Base-by-base conservation (phyloP, 2,113 vertebrate species). In the Callaeas wilsoni region DNA sequence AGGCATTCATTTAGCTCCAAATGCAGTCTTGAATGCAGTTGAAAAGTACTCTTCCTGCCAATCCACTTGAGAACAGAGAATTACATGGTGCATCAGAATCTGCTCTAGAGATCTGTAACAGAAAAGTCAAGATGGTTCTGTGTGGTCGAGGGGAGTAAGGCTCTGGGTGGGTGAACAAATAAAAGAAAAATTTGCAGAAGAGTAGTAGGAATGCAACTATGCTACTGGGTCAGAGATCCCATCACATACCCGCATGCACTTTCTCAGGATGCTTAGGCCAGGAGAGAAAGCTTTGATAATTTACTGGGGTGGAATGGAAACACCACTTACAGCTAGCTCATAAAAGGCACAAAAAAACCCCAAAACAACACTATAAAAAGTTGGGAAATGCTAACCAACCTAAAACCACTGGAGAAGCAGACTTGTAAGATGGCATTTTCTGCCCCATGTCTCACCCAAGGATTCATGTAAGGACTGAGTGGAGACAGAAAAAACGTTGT, bases 131-230 rank as follows among this genome's bases (percentile, higher is more conserved):
- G 50, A 60, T 22, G 15, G 13, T 19, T 29, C n/a, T 57, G 6
- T 2, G 1, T 65, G 17, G 30, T 50, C 18, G 15, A 69, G 10
- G 1, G 0, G 1, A 3, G 1, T 5, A 50, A 75, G 68, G 18
- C 13, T 44, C 41, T 59, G 37, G 4, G 16, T 77, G 14, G 12
- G 13, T 4, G 4, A 62, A 65, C 2, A 41, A 60, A 39, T 37
- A 37, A 44, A 83, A 55, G 5, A 5, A 87, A 35, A 84, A 87
- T 52, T 0, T 41, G 9, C 55, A 78, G 9, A 89, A 37, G 26
- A 73, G 6, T 12, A 47, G 12, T 52, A 81, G 73, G n/a, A 59
- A 60, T n/a, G 53, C 16, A 75, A 12, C n/a, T 67, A 18, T 23
- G 13, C 26, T 41, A 68, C 13, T 1, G 1, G 13, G 16, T 67